These are phyloP conservation scores for Tinea semifulvella DNA, from an alignment of 2,888 invertebrate species.

Conservation along the genomic window DNA sequence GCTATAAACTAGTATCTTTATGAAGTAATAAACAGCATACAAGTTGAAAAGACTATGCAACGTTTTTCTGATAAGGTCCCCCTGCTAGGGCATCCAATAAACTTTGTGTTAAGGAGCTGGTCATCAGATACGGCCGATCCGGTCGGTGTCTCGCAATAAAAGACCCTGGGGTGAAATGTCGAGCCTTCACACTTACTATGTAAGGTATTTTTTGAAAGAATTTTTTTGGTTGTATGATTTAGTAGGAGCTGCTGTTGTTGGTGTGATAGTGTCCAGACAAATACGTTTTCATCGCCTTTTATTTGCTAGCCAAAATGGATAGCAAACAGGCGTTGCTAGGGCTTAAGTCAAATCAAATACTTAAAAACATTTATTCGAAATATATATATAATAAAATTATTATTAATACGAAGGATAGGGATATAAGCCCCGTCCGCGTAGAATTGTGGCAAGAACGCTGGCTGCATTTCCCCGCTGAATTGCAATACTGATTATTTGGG, in stretches of 20 bases:
- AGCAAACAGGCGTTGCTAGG: no score
- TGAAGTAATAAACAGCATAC: slow-evolving; percentile 1
- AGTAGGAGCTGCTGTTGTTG: slow-evolving; percentile 11
- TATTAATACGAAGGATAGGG: no score
- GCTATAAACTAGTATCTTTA: neutral
- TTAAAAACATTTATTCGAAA: no score
- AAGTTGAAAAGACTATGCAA: neutral
- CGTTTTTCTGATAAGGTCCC: slow-evolving; percentile 11
- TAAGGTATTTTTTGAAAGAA: slow-evolving; percentile 29
- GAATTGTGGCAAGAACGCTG: no score
- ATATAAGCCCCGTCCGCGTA: no score
- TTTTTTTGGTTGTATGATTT: neutral
- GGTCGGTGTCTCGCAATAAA: slow-evolving; percentile 25
- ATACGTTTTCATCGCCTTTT: no score
- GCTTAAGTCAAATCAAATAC: no score
- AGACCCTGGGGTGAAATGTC: slow-evolving; percentile 43
- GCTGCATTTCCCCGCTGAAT: no score
- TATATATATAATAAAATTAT: no score
- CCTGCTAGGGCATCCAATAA: slow-evolving; percentile 11
- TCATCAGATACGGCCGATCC: slow-evolving; percentile 42
- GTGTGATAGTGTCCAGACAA: no score
- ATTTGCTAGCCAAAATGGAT: no score
- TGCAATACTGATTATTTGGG: no score
- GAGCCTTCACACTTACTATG: slow-evolving; percentile 41
- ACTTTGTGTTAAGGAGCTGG: slow-evolving; percentile 26